Evolutionary conservation across 2,888 invertebrate species (phyloP).

Genomic region (Neria commutata): DNA sequence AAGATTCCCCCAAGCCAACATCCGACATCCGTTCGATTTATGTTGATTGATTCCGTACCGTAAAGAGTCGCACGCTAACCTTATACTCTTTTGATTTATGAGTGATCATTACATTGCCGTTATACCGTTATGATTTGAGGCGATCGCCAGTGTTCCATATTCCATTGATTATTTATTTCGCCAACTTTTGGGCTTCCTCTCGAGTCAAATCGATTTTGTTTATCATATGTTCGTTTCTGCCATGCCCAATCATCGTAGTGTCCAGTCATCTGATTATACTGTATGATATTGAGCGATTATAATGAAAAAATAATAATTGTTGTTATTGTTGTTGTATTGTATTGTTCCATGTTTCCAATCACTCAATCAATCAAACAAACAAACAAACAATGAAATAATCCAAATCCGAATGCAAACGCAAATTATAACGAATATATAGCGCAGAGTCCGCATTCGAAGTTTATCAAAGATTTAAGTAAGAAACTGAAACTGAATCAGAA

Average conservation of each 20-base stretch:
- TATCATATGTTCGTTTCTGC: not conserved
- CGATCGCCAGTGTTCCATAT: no score
- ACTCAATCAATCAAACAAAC: slow-evolving; percentile 35
- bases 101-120: no score
- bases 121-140: no score
- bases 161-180: not conserved
- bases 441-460: slow-evolving; percentile 55
- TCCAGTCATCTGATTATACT: not conserved
- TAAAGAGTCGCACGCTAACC: slow-evolving; percentile 21
- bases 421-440: no score
- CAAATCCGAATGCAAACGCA: no score
- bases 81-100: not conserved
- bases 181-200: not conserved
- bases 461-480: slow-evolving; percentile 37
- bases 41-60: slow-evolving; percentile 4
- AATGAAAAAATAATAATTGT: slow-evolving; percentile 47
- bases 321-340: slow-evolving; percentile 60
- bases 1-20: slow-evolving; percentile 71
- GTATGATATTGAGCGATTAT: slow-evolving; percentile 39
- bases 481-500: slow-evolving; percentile 18
- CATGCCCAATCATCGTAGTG: slow-evolving; percentile 11
- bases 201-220: not conserved
- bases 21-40: slow-evolving; percentile 47
- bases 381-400: slow-evolving; percentile 32
- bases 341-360: slow-evolving; percentile 48